Evolutionary conservation across 2,113 vertebrate species (phyloP), one percentile per base, ranked within the genome.

Genomic region (Phrynosoma platyrhinos): DNA sequence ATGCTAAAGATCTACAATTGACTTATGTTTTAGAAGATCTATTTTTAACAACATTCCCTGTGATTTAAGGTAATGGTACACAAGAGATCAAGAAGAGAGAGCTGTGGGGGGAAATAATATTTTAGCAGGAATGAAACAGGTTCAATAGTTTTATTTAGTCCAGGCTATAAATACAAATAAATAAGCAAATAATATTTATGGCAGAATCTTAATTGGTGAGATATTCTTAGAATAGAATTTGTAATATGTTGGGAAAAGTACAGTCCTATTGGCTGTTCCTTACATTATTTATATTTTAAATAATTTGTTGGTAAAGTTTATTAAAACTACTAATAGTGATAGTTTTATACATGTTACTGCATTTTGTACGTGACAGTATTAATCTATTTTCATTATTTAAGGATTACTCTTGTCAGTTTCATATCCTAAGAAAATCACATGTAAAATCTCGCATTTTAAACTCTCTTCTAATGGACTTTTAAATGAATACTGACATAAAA

Each of bases 1-100:
- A 96, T 96, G 95, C 91, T 91, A 78, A 96, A 95, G 88, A 94
- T 95, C 94, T 96, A 95, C 90, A 94, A 84, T 92, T 95, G 95
- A 96, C 95, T 95, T 94, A 91, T 87, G 91, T 95, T 90, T 93
- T 82, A 79, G 25, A 94, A 94, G 92, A 95, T 96, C 90, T 77
- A 87, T 92, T 92, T 96, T 95, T 87, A 9, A 93, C 96, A 96
- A 96, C 92, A 91, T 93, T 92, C 90, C 62, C 91, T 78, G 1
- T 95, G 96, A 95, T 96, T 96, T 97, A 96, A 95, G 93, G 93
- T 94, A 96, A 6, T 47, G 42, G 4, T 47, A 94, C 89, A 93
- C 95, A 92, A 94, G 88, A 93, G 91, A 93, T 91, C 93, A 85
- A 92, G 95, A 79, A 93, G 90, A 94, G 85, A 87, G 93, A 85